A percentile compares a stretch with the other conserved stretches of the same genome.
phyloP scores from a whole-genome alignment of 2,888 invertebrate species.

The Kuschelorhynchus macadamiae region DNA sequence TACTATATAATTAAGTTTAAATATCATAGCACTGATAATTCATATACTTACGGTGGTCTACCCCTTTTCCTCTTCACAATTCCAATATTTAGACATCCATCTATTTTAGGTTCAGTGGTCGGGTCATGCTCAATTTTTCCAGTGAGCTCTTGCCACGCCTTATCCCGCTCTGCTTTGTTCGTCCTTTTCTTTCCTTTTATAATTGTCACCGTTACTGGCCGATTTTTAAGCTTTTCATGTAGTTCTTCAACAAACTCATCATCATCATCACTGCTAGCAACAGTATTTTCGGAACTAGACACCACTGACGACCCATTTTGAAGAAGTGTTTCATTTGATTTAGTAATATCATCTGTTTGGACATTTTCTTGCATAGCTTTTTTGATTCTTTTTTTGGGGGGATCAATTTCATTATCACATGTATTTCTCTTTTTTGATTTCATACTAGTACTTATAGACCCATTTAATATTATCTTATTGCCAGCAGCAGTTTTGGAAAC shows the following conservation, averaged over 20 bases:
- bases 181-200: conserved; percentile 33
- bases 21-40: too few species aligned
- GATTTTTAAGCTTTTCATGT: conserved; percentile 8
- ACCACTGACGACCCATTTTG: neutral
- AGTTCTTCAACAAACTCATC: neutral
- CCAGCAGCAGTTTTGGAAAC: too few species aligned
- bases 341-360: neutral
- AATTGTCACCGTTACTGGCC: conserved; percentile 33
- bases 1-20: too few species aligned
- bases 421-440: too few species aligned
- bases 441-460: too few species aligned
- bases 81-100: conserved; percentile 3
- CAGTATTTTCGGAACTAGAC: neutral
- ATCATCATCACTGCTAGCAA: neutral
- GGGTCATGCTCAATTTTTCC: neutral
- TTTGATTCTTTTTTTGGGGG: conserved; percentile 17
- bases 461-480: too few species aligned
- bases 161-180: conserved; percentile 39
- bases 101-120: neutral
- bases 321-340: too few species aligned
- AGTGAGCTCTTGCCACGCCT: conserved; percentile 38
- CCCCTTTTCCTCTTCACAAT: conserved; percentile 20
- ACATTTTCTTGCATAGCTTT: neutral
- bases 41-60: conserved; percentile 31
- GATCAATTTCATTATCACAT: neutral